These are phyloP conservation scores for Ianthella basta DNA, from an alignment of 37 sponge, comb jelly and placozoan species.

Conservation along the genomic window DNA sequence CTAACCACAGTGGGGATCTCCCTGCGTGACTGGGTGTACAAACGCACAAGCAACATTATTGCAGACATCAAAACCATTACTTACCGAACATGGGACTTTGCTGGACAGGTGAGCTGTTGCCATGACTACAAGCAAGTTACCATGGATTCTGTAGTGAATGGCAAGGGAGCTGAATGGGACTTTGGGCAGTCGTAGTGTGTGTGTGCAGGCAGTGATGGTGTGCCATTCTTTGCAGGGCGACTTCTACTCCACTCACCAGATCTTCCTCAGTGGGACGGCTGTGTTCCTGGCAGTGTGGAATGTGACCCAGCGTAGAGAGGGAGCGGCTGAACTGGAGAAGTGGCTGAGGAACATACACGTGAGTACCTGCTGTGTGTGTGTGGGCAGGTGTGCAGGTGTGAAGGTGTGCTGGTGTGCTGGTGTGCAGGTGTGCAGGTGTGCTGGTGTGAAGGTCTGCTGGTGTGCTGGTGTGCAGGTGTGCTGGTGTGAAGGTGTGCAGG, in stretches of 20 bases:
- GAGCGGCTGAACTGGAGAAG: slow-evolving; percentile 60
- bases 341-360: slow-evolving; percentile 88
- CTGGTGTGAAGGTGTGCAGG: too few relatives aligned
- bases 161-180: slow-evolving; percentile 5
- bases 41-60: slow-evolving; percentile 34
- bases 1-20: slow-evolving; percentile 77
- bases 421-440: too few relatives aligned
- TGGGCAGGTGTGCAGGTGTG: too few relatives aligned
- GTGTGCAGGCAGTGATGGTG: too few relatives aligned
- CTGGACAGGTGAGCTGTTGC: slow-evolving; percentile 82
- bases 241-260: slow-evolving; percentile 85
- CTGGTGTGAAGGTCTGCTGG: too few relatives aligned
- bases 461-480: too few relatives aligned
- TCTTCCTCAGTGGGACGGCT: slow-evolving; percentile 72
- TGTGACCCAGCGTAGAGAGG: slow-evolving; percentile 59
- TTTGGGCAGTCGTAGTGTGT: not conserved
- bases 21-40: slow-evolving; percentile 86
- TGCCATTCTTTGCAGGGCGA: slow-evolving; percentile 51
- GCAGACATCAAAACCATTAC: slow-evolving; percentile 71
- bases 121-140: too few relatives aligned
- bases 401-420: too few relatives aligned
- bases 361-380: not conserved
- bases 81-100: slow-evolving; percentile 95
- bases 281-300: slow-evolving; percentile 85
- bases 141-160: too few relatives aligned